Evolutionary conservation across 2,113 vertebrate genomes (phyloP), one percentile per base, ranked within the genome.

Genomic region (Macquaria australasica): DNA sequence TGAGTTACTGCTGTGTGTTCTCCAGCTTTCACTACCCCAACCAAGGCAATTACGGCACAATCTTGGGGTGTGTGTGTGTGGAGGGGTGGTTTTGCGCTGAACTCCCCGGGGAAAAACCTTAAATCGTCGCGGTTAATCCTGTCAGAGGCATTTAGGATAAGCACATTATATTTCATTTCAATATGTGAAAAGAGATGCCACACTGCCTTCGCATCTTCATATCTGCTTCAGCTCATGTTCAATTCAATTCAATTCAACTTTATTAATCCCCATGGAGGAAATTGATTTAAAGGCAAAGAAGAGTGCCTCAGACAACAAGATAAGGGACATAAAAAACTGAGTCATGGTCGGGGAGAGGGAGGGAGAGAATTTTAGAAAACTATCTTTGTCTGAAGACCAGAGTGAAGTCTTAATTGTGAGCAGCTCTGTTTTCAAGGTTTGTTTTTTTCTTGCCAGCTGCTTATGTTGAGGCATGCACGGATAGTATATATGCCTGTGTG

Each of bases 101-200:
- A 79, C 58, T 86, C 85, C 73, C 63, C 6, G 9, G 60, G 50
- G 67, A 68, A 82, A 80, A 82, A 82, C 79, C 72, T 91, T 91
- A 88, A 93, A 93, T 93, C 41, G 70, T 82, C 60, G 84, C 34
- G 59, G 90, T 93, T 95, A 95, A 95, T 95, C 93, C 92, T 91
- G 92, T 95, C 93, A 91, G 79, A 78, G 75, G 85, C 89, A 90
- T 94, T 94, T 73, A 83, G 90, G 90, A 93, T 93, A 93, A 94
- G 89, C 89, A 88, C 83, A 86, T 95, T 94, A 94, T 84, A 89
- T 91, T 89, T 94, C 43, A 93, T 92, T 94, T 91, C 81, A 91
- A 55, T 88, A 87, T 60, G 83, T 91, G 80, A 92, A 94, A 90
- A 90, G 88, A 90, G 83, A 91, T 73, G 92, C 88, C 89, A 90